Conservation (phyloP, 2,113 vertebrate species). For the Athene noctua region DNA sequence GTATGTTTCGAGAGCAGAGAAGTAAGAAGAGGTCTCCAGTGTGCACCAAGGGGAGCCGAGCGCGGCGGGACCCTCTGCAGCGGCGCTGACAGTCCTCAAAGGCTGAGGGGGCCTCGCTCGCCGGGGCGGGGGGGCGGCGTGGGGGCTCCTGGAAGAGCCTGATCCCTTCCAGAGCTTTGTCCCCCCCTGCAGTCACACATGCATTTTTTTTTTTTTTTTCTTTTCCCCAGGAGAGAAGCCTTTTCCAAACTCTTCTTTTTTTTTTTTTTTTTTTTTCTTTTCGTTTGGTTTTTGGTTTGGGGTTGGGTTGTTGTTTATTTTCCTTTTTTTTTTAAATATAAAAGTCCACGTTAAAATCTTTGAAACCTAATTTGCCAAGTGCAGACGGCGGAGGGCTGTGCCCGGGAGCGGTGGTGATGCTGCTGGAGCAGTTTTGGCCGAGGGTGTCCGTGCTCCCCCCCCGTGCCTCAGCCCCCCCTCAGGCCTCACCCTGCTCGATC, state of each 20-base stretch:
- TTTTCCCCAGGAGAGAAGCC: not conserved
- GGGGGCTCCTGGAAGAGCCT: not conserved
- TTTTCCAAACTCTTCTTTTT: not conserved
- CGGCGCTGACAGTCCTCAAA: not conserved
- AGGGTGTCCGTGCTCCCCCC: not conserved
- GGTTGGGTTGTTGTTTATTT: not conserved
- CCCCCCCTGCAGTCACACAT: not conserved
- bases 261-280: not conserved
- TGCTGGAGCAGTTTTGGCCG: not conserved
- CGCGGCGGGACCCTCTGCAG: not conserved
- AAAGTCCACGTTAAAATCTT: constrained; percentile 28
- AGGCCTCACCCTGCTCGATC: constrained; percentile 37
- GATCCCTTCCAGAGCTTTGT: not conserved
- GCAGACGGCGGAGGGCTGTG: not conserved
- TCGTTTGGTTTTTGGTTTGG: no score
- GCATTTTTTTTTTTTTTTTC: not conserved
- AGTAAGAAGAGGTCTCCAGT: not conserved
- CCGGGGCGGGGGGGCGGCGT: not conserved
- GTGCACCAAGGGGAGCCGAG: not conserved
- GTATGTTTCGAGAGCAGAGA: not conserved
- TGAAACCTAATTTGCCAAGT: not conserved
- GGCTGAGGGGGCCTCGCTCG: not conserved
- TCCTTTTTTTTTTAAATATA: not conserved
- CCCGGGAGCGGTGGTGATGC: not conserved
- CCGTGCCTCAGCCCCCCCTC: no score